Evolutionary conservation across 2,113 vertebrate genomes (phyloP), one percentile per base, ranked within the genome.

Genomic region (Potamarius usumacintae): DNA sequence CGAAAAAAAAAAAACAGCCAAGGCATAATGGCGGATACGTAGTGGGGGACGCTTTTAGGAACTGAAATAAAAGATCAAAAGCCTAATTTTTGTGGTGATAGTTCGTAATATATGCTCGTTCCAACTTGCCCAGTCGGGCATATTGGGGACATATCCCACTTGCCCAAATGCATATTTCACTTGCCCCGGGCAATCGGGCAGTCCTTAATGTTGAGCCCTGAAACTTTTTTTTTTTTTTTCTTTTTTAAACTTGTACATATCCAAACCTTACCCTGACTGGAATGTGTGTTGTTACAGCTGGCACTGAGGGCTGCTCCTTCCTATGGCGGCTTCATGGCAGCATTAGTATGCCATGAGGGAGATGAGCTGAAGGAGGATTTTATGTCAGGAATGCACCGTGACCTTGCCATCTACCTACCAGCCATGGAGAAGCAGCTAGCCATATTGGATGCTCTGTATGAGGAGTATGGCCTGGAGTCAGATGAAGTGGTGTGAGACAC

Each of bases 371-470:
- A 97, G 92, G 96, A 95, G 84, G 91, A 93, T 18, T 99, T 99
- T 92, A 90, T 87, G 85, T 93, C 71, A 6, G 95, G 96, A 82
- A 95, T 99, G 96, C 96, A 96, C 92, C 95, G 96, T 60, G 98
- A 99, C 92, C 96, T 99, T 90, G 95, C 92, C 77, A 55, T 96
- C 89, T 99, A 99, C 92, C 96, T 99, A 87, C 97, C 97, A 7
- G 97, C 97, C 90, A 99, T 99, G 97, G 96, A 97, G 92, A 95
- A 94, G 85, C 98, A 99, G 93, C 96, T 99, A 90, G 93, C 91
- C 82, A 95, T 99, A 90, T 95, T 99, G 90, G 98, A 99, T 87
- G 92, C 94, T 88, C 93, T 99, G 62, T 99, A 99, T 11, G 97
- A 98, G 88, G 94, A 97, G 85, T 96, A 99, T 85, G 96, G 96